Evolutionary conservation across 2,888 invertebrate species (phyloP), one percentile per base, ranked within the genome.

Genomic region (Athalia circularis): DNA sequence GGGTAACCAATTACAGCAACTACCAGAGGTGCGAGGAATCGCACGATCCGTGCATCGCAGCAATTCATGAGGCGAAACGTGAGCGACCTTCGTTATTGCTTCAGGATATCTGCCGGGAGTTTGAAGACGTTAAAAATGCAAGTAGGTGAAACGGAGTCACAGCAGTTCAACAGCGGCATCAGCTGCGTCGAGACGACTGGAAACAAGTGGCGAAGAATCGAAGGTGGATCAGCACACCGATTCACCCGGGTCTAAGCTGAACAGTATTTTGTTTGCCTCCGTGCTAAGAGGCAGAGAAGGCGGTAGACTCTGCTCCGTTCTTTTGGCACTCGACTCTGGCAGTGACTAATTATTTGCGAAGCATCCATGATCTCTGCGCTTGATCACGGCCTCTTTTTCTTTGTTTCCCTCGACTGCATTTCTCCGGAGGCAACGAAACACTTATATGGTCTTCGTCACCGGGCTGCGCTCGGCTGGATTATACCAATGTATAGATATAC

Each of bases 361-460:
- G 87, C 86, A 82, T 83, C 83, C 83, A 83, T 81, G 84, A 83
- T 83, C 83, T 83, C 83, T 79, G 70, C 75, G 80, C 76, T 79
- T 80, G 80, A 65, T 77, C 75, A 65, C 80, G 79, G 79, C 82
- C 70, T 78, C 82, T 83, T 84, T 81, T 84, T 83, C 82, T 85
- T 83, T 83, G 79, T 81, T 82, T 83, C 76, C 78, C 78, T 81
- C 83, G 85, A 84, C 89, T 88, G 88, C 88, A 88, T 89, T 89
- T 88, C 89, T 88, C 85, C 86, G 83, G 86, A 88, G 86, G 85
- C 87, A 86, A 88, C 87, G 86, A 86, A 88, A 89, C 88, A 88
- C 89, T 89, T 89, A 89, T 89, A 88, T 88, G 89, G 89, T 88
- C 89, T 89, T 88, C 88, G 89, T 89, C 88, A 89, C 87, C 85